Conservation (phyloP, 1,140 invertebrate species). For the Hylyphantes graminicola region DNA sequence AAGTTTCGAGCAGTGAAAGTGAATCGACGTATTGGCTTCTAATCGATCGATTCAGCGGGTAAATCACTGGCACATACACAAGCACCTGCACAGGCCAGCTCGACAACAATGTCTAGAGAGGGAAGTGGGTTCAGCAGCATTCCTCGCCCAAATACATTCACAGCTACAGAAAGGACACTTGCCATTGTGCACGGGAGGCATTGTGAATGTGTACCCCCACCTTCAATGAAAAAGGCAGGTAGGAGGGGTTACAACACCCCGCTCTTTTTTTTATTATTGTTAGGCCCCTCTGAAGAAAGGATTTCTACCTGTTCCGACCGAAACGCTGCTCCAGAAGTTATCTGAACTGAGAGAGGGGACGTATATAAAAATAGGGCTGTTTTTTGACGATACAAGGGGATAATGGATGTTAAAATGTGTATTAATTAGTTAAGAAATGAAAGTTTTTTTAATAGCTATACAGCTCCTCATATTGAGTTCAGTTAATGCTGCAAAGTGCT, state of each 20-base stretch:
- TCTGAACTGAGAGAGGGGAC: no score
- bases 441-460: no score
- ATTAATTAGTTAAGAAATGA: no score
- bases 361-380: no score
- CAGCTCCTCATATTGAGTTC: no score
- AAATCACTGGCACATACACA: neutral
- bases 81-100: conserved; percentile 1
- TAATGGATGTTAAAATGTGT: no score
- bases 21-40: neutral
- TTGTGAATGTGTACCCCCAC: neutral
- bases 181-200: neutral
- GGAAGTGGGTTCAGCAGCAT: neutral
- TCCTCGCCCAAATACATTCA: neutral
- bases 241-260: neutral
- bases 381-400: no score
- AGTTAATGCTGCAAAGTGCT: no score
- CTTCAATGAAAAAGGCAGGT: neutral
- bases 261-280: neutral
- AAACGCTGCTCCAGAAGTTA: no score
- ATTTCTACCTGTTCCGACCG: no score
- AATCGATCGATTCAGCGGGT: conserved; percentile 3
- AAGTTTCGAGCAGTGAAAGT: neutral
- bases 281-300: no score
- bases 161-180: neutral
- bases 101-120: neutral